Percentiles rank a stretch among this genome's conserved stretches.
Evolutionary conservation across 1,140 invertebrate species (phyloP).

Genomic region (Antheraea mylitta): DNA sequence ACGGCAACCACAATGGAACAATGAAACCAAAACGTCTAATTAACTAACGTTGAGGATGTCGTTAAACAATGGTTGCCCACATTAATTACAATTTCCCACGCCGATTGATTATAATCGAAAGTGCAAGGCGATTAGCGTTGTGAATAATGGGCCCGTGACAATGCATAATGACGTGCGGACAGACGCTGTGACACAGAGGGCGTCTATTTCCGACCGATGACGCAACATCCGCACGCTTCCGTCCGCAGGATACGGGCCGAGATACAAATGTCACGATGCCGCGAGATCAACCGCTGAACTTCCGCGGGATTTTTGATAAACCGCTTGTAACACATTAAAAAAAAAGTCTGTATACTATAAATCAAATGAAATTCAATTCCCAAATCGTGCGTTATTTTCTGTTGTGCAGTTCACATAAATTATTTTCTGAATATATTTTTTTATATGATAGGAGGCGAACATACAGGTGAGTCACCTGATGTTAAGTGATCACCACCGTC

Average conservation of each 20-base stretch:
- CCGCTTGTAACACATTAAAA: background rate
- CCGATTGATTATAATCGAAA: constrained; percentile 3
- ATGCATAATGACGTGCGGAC: constrained; percentile 44
- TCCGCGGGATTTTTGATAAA: constrained; percentile 58
- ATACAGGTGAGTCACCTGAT: too few relatives aligned
- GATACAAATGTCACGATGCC: constrained; percentile 42
- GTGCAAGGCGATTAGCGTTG: constrained; percentile 23
- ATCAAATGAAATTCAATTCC: too few relatives aligned
- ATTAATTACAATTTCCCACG: background rate
- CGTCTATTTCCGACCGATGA: constrained; percentile 69
- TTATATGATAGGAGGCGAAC: too few relatives aligned
- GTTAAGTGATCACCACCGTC: too few relatives aligned
- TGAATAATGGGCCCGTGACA: constrained; percentile 31
- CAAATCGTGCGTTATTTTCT: too few relatives aligned
- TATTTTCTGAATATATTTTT: too few relatives aligned
- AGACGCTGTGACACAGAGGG: constrained; percentile 66
- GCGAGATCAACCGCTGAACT: constrained; percentile 52
- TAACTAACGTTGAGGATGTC: background rate
- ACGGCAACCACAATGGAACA: background rate
- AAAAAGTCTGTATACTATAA: too few relatives aligned
- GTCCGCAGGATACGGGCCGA: constrained; percentile 55
- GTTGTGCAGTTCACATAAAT: too few relatives aligned
- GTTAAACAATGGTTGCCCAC: background rate
- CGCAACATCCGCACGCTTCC: constrained; percentile 68
- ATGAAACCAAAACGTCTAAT: constrained; percentile 3